Evolutionary conservation across 2,888 invertebrate genomes (phyloP).

Genomic region (Artemia sp.): DNA sequence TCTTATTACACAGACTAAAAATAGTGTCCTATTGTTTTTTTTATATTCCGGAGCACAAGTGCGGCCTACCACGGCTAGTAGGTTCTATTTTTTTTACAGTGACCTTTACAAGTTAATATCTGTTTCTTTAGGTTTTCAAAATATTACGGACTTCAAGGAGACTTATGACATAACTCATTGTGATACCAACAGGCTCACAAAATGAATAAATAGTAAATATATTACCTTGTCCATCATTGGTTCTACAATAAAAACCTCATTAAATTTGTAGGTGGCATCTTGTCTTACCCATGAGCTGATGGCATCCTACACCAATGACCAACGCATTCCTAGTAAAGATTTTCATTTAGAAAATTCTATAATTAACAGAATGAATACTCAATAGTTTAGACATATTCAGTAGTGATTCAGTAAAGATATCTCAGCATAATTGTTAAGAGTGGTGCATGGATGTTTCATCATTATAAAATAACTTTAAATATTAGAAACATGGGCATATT

Average conservation of each 20-base stretch:
- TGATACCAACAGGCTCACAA: too few relatives aligned
- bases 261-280: conserved; percentile 97
- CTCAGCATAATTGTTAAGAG: conserved; percentile 10
- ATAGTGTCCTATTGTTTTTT: too few relatives aligned
- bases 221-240: conserved; percentile 69
- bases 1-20: too few relatives aligned
- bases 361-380: background rate
- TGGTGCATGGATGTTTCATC: conserved; percentile 18
- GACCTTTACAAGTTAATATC: too few relatives aligned
- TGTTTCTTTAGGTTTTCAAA: too few relatives aligned
- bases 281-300: conserved; percentile 98
- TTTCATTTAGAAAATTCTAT: conserved; percentile 23
- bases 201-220: conserved; percentile 11
- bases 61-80: too few relatives aligned
- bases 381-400: background rate
- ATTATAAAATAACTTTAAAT: background rate
- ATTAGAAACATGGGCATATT: too few relatives aligned
- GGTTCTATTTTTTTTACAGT: too few relatives aligned
- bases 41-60: too few relatives aligned
- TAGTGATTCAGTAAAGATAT: conserved; percentile 17
- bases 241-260: conserved; percentile 83
- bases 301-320: conserved; percentile 86
- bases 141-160: too few relatives aligned
- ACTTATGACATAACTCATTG: too few relatives aligned
- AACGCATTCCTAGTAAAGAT: conserved; percentile 66